A percentile compares a stretch with the other conserved stretches of the same genome.
These are phyloP conservation scores for Synergus japonicus DNA, from an alignment of 2,888 invertebrate species.

Conservation along the genomic window DNA sequence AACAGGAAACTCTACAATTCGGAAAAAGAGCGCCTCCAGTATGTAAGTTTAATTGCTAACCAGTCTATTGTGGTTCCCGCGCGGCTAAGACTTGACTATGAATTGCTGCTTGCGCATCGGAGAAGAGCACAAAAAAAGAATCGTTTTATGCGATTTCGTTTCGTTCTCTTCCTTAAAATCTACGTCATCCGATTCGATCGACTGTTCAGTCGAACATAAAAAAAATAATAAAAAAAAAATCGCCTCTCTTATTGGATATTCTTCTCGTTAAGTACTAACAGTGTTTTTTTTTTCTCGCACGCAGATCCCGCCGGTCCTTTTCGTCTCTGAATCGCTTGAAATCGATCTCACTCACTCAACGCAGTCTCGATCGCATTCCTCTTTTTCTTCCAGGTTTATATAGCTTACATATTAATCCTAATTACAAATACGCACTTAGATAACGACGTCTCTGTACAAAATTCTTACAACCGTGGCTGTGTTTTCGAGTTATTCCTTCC, in stretches of 20 bases:
- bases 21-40: conserved; percentile 10
- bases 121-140: conserved; percentile 39
- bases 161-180: conserved; percentile 37
- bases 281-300: conserved; percentile 31
- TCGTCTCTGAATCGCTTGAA: conserved; percentile 11
- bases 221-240: conserved; percentile 9
- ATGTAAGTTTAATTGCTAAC: conserved; percentile 39
- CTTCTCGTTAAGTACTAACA: conserved; percentile 31
- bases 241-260: conserved; percentile 4
- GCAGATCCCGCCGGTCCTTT: conserved; percentile 22
- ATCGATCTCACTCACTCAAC: conserved; percentile 35
- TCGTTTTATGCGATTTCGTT: conserved; percentile 1
- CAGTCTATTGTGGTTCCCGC: conserved; percentile 40
- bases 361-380: conserved; percentile 29
- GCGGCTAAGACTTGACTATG: conserved; percentile 41
- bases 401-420: neutral
- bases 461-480: neutral
- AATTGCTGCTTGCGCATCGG: conserved; percentile 42
- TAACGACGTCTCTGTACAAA: conserved; percentile 39
- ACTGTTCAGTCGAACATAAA: conserved; percentile 4
- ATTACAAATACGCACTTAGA: conserved; percentile 13
- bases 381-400: conserved; percentile 17
- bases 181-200: conserved; percentile 13
- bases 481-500: conserved; percentile 1
- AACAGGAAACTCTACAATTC: neutral